Base-by-base conservation (phyloP, 2,113 vertebrate species). In the Siniperca chuatsi region DNA sequence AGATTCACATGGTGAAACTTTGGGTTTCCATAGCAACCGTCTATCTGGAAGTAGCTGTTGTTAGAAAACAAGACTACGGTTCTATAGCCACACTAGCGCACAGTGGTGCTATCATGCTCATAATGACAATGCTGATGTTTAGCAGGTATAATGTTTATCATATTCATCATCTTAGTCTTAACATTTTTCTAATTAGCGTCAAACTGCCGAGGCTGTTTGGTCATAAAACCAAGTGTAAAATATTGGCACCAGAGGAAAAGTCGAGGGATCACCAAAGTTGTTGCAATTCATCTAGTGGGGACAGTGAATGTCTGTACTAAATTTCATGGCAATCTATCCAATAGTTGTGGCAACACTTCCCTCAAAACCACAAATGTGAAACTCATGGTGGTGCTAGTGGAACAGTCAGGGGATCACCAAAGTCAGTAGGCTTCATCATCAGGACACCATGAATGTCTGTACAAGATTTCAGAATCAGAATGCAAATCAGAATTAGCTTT, bases 1-100 rank as follows among this genome's bases (percentile, higher is more conserved):
- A 82, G 69, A 83, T 65, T 84, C n/a, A 83, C 62, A 60, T 46
- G 23, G 79, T 70, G 33, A 75, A 76, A 76, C 57, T 71, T 21
- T 42, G 10, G 18, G 79, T 66, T 82, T 87, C 79, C 79, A 76
- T 57, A 57, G 68, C 46, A 80, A 79, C 83, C 1, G 52, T 60
- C 58, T 46, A 68, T 44, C 69, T 50, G 9, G 8, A 61, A 52
- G 65, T 33, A 70, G 55, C 50, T 62, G 65, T 16, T 29, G 18
- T 61, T 57, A n/a, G 15, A 76, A 61, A 67, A 57, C 46, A 57
- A 60, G n/a, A 54, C 18, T 21, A 20, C 1, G 18, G 54, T 6
- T 54, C 25, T 68, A 37, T 35, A 52, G 64, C 18, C 9, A 71
- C 3, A 4, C 13, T 4, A 40, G 23, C 23, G 25, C 69, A 74